phyloP scores from a whole-genome alignment of 64 coral and sea anemone species.

The Montipora cactus region DNA sequence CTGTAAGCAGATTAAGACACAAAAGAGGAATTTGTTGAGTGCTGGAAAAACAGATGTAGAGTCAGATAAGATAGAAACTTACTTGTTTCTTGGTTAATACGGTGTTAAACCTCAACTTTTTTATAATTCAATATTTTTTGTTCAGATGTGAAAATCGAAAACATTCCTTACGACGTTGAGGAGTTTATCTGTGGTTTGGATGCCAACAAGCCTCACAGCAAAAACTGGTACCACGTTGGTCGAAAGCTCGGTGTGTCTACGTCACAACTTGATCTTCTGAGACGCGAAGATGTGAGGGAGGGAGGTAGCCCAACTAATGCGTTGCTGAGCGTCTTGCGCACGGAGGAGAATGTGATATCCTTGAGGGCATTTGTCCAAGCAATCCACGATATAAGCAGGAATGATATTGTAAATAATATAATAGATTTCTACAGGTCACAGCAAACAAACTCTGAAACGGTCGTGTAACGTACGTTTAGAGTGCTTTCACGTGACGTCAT shows the following conservation, averaged over 20 bases:
- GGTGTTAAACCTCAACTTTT: no score
- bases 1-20: no score
- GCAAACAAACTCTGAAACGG: background rate
- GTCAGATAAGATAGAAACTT: no score
- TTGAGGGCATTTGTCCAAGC: background rate
- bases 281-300: background rate
- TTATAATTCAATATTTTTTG: no score
- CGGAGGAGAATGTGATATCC: background rate
- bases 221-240: conserved; percentile 19
- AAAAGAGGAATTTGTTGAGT: no score
- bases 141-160: background rate
- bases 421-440: background rate
- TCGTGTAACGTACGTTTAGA: background rate
- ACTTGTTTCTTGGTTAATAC: no score
- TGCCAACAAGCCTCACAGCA: background rate
- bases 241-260: background rate
- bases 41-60: no score
- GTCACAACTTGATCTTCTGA: background rate
- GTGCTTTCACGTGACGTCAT: no score
- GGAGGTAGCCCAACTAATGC: background rate
- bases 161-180: background rate
- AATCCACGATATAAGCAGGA: background rate
- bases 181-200: background rate
- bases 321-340: background rate
- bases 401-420: background rate